Evolutionary conservation across 2,888 invertebrate genomes (phyloP).

Genomic region (Agonopterix subpropinquella): DNA sequence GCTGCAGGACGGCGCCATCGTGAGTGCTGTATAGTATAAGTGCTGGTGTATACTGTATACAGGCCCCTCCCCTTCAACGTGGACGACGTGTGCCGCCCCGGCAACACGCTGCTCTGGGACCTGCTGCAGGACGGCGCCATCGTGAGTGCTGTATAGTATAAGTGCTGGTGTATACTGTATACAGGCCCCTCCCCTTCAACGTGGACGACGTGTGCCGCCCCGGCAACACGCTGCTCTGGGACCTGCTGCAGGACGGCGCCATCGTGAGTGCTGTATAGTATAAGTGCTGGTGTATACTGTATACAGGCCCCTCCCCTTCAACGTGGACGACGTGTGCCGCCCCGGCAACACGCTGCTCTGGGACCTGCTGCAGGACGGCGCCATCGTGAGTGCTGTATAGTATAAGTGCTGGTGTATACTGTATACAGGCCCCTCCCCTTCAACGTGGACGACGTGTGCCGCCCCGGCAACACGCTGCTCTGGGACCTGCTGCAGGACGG

Average conservation of each 20-base stretch:
- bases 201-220: constrained; percentile 90
- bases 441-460: constrained; percentile 86
- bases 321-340: constrained; percentile 87
- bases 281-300: too few relatives aligned
- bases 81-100: constrained; percentile 91
- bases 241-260: constrained; percentile 92
- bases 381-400: constrained; percentile 80
- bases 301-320: constrained; percentile 46
- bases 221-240: constrained; percentile 95
- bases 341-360: constrained; percentile 94
- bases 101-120: constrained; percentile 96
- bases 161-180: too few relatives aligned
- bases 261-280: constrained; percentile 78
- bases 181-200: constrained; percentile 53
- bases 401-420: too few relatives aligned
- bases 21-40: constrained; percentile 60
- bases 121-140: constrained; percentile 93
- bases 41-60: too few relatives aligned
- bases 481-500: constrained; percentile 97
- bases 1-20: constrained; percentile 92
- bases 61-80: constrained; percentile 62
- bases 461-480: constrained; percentile 92
- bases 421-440: constrained; percentile 38
- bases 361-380: constrained; percentile 95
- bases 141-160: constrained; percentile 69